phyloP scores from a whole-genome alignment of 2,888 invertebrate genomes.

The Lepidochitona cinerea region DNA sequence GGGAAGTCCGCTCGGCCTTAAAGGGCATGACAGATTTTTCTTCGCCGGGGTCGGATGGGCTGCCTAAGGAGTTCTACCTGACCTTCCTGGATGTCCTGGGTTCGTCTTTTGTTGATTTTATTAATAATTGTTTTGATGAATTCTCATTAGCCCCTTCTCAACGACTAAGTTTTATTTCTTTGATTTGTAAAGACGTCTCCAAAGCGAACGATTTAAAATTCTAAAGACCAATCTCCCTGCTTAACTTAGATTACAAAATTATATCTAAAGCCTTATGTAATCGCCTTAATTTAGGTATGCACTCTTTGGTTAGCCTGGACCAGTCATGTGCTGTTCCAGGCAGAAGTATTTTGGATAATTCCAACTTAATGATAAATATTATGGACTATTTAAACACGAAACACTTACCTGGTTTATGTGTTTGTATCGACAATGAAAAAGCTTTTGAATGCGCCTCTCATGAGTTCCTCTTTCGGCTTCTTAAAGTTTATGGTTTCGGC shows the following conservation, averaged over 20 bases:
- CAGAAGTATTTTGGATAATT: constrained; percentile 38
- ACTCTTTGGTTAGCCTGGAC: constrained; percentile 23
- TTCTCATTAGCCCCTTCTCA: neutral
- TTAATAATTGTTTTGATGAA: neutral
- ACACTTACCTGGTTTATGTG: constrained; percentile 26
- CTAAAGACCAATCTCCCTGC: constrained; percentile 38
- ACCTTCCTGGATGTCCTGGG: constrained; percentile 6
- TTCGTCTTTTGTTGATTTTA: neutral
- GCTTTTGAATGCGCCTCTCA: constrained; percentile 42
- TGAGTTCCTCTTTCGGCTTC: constrained; percentile 31
- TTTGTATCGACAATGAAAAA: constrained; percentile 37
- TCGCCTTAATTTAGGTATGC: constrained; percentile 26
- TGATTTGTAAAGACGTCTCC: constrained; percentile 34
- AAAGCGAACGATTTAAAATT: constrained; percentile 28
- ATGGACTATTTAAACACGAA: constrained; percentile 34
- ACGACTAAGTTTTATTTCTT: constrained; percentile 8
- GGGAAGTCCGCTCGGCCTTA: constrained; percentile 3
- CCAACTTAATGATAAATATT: constrained; percentile 31
- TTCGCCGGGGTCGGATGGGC: constrained; percentile 11
- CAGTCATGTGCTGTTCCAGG: constrained; percentile 40
- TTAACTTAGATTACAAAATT: constrained; percentile 41
- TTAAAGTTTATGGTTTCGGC: constrained; percentile 34
- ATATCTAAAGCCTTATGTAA: constrained; percentile 34
- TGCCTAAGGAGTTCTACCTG: constrained; percentile 11
- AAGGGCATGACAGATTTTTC: neutral